Percentiles rank a stretch among this genome's conserved stretches.
Conservation (phyloP, 53 echinoderm and acorn worm species). For the Henricia sp. region DNA sequence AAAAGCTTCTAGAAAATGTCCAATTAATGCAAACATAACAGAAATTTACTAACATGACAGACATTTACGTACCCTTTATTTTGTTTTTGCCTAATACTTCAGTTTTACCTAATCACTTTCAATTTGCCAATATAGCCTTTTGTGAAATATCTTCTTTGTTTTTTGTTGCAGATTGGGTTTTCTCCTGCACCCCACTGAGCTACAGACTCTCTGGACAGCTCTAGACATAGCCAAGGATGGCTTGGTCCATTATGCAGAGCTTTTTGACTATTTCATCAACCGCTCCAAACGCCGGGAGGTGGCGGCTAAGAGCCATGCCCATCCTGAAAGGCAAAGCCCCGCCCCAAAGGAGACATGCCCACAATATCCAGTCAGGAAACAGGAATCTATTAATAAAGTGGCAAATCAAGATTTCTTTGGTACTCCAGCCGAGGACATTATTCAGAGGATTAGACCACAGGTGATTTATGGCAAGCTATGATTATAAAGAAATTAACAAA, state of each 20-base stretch:
- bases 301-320: not conserved
- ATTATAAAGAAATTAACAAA: too few species aligned
- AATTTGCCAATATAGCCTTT: too few species aligned
- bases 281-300: conserved; percentile 53
- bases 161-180: conserved; percentile 74
- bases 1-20: too few species aligned
- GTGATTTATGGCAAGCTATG: too few species aligned
- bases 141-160: not conserved
- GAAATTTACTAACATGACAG: too few species aligned
- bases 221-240: conserved; percentile 86
- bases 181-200: conserved; percentile 87
- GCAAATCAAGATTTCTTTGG: conserved; percentile 45
- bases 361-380: conserved; percentile 4
- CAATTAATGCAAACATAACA: too few species aligned
- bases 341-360: conserved; percentile 11
- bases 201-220: conserved; percentile 87
- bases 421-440: conserved; percentile 56
- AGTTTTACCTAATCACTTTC: too few species aligned
- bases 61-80: too few species aligned
- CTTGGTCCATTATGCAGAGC: conserved; percentile 87
- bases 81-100: too few species aligned
- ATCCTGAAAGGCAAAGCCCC: not conserved
- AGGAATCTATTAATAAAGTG: not conserved
- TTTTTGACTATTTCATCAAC: conserved; percentile 86
- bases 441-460: conserved; percentile 56